Evolutionary conservation across 2,888 invertebrate species (phyloP).

Genomic region (Trisateles emortualis): DNA sequence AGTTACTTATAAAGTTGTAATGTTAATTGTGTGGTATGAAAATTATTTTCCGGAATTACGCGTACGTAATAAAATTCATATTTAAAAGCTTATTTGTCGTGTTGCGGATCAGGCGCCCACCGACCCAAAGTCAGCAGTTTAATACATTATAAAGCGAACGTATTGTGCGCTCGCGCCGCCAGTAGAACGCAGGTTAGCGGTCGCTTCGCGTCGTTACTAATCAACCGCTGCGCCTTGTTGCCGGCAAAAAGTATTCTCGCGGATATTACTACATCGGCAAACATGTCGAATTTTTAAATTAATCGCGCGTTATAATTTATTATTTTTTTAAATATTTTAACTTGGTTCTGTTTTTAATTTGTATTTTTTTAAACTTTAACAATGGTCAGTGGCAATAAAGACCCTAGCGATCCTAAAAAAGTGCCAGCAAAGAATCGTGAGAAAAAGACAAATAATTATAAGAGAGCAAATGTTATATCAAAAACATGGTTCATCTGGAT

Average conservation of each 20-base stretch:
- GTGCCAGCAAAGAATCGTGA: constrained; percentile 79
- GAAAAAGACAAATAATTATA: constrained; percentile 81
- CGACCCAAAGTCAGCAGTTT: constrained; percentile 5
- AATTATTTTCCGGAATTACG: constrained; percentile 33
- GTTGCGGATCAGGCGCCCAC: background rate
- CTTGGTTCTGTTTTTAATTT: background rate
- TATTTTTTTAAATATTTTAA: background rate
- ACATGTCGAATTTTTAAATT: constrained; percentile 65
- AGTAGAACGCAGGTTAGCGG: constrained; percentile 75
- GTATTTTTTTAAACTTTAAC: constrained; percentile 44
- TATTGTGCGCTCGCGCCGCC: constrained; percentile 67
- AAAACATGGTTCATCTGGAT: constrained; percentile 84
- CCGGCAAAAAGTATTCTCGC: constrained; percentile 59
- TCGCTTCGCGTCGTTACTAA: constrained; percentile 68
- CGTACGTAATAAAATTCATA: constrained; percentile 12
- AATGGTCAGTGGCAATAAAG: constrained; percentile 84
- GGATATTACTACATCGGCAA: constrained; percentile 52
- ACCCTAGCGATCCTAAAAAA: constrained; percentile 74
- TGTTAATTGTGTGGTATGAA: constrained; percentile 21
- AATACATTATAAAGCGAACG: constrained; percentile 38
- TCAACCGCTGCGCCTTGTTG: constrained; percentile 72
- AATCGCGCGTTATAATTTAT: constrained; percentile 34
- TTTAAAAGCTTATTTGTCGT: constrained; percentile 10
- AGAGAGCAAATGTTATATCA: constrained; percentile 75
- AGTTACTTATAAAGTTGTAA: no score